A percentile compares a stretch with the other conserved stretches of the same genome.
Evolutionary conservation across 2,888 invertebrate genomes (phyloP).

Genomic region (Idaea straminata): DNA sequence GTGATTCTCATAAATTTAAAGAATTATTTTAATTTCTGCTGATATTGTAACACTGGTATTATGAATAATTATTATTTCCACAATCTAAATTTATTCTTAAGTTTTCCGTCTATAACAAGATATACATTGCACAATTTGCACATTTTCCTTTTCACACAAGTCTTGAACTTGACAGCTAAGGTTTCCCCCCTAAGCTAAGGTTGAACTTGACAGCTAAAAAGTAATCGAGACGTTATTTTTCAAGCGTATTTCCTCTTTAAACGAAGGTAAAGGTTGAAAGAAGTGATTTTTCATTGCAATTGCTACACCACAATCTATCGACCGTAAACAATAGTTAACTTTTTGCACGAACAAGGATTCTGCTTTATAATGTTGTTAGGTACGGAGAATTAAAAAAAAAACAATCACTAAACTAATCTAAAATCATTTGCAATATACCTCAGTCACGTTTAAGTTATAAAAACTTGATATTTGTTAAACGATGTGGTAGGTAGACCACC

Average conservation of each 20-base stretch:
- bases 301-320: conserved; percentile 11
- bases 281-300: conserved; percentile 9
- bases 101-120: background rate
- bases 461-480: background rate
- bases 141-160: background rate
- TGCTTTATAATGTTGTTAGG: background rate
- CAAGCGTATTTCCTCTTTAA: conserved; percentile 5
- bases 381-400: conserved; percentile 1
- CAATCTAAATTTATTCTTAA: background rate
- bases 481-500: background rate
- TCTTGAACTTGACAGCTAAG: background rate
- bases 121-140: background rate
- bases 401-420: background rate
- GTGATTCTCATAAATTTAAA: background rate
- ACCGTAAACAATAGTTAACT: conserved; percentile 9
- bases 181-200: background rate
- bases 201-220: background rate
- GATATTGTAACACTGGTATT: background rate
- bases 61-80: background rate
- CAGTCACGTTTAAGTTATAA: background rate
- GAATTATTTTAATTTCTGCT: background rate
- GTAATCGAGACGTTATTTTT: background rate
- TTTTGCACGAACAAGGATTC: conserved; percentile 6
- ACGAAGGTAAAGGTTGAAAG: conserved; percentile 10
- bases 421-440: background rate